Base-by-base conservation (phyloP, 2,797 vertebrate species). In the Aphelocoma californica region DNA sequence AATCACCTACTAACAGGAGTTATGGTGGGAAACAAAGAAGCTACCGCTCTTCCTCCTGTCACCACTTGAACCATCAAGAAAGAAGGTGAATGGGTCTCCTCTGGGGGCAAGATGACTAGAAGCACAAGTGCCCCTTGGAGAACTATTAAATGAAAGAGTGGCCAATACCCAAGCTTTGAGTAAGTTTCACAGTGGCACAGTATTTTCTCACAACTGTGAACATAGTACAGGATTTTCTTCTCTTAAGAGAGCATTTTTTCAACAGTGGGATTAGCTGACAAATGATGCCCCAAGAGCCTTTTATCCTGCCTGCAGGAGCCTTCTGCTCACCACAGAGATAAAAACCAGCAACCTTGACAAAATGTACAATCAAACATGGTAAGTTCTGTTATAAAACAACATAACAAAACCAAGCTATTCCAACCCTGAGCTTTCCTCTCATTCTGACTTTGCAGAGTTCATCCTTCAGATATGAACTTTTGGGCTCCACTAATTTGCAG, bases 401-500 rank as follows among this genome's bases (percentile, higher is more conserved):
- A 10, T 18, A 32, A 36, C 0, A 0, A 91, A 81, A 36, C 3
- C 36, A 67, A 72, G 13, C 4, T 57, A 26, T 58, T 67, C 31
- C 44, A 57, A 18, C 3, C 8, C 21, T 36, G 9, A 54, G 17
- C 38, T 54, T 28, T 73, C 18, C 44, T 61, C 44, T 79, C 38
- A 45, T 20, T 6, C 3, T 36, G 44, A 34, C 19, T 75, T 87
- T 32, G 10, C 38, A 57, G 29, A 72, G 18, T 28, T 81, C 5
- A 4, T 53, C 20, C 32, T 81, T 72, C 53, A 64, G 29, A 67
- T 26, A 29, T 21, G 17, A 80, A 53, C 6, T 70, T 86, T 11
- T 7, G 6, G 32, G 4, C 17, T 79, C 14, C 20, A 25, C 4
- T 0, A 0, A 34, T 48, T 45, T 62, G 17, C 29, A 69, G 25